Evolutionary conservation across 1,140 invertebrate genomes (phyloP), one percentile per base, ranked within the genome.

Genomic region (Camponotus pennsylvanicus): DNA sequence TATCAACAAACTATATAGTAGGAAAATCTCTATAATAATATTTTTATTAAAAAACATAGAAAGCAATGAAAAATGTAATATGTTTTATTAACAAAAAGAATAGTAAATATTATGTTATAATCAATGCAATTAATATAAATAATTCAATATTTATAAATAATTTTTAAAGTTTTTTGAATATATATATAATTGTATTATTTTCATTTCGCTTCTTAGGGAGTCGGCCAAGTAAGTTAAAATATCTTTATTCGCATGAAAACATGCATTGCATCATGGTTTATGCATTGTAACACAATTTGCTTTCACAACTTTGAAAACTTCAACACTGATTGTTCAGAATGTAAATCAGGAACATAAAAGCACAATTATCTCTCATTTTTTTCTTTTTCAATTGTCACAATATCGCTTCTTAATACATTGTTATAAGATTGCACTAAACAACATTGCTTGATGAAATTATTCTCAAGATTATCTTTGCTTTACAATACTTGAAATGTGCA

Each of bases 181-280:
- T 66, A 11, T 87, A 91, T 80, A 90, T 86, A 88, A 92, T 93
- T 92, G 52, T 92, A 88, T 94, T 92, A 92, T 93, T 94, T 93
- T 94, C 88, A 92, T 95, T 95, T 93, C 94, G 93, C 93, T 94
- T 95, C 94, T 93, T 95, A 96, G 95, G 95, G 95, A 96, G 93
- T 94, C 95, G 85, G 95, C 95, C 93, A 95, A 95, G 95, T 96
- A 95, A 96, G 95, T 96, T 93, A 76, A 90, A 85, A 89, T 89
- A 85, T 89, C 70, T 91, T 92, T 90, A 90, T 90, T 88, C 86
- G 91, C 91, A 93, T 93, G 92, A 89, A 89, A 91, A 86, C 85
- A 88, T 86, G 85, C 90, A 92, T 88, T 88, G 78, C 78, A 85
- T 82, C 49, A 63, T 69, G 78, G 84, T 86, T 55, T 18, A 57